Evolutionary conservation across 1,140 invertebrate species (phyloP).

Genomic region (Nephotettix cincticeps): DNA sequence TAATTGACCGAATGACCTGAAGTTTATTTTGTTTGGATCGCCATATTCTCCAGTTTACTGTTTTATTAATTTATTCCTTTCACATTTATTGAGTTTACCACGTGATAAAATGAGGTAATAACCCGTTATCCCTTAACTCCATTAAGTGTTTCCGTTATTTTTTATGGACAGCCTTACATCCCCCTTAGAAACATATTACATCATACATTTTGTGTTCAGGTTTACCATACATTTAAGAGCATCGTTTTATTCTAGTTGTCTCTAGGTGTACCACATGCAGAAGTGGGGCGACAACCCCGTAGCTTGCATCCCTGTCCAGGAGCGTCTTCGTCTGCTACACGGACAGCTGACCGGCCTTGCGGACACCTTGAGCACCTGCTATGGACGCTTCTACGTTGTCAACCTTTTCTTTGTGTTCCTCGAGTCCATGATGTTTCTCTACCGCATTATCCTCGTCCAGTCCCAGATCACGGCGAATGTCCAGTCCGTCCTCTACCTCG

Average conservation of each 20-base stretch:
- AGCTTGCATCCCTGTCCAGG: not conserved
- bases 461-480: conserved; percentile 4
- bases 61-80: too few species aligned
- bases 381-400: conserved; percentile 19
- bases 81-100: not conserved
- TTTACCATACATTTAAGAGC: too few species aligned
- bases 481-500: conserved; percentile 8
- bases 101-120: not conserved
- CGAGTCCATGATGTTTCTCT: conserved; percentile 17
- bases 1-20: too few species aligned
- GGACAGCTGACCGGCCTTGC: not conserved
- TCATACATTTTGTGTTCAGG: too few species aligned
- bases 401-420: conserved; percentile 22
- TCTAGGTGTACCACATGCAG: not conserved
- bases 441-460: conserved; percentile 4
- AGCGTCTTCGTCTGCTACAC: conserved; percentile 3
- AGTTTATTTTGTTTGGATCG: too few species aligned
- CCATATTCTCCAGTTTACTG: too few species aligned
- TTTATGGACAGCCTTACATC: not conserved
- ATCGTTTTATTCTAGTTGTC: too few species aligned
- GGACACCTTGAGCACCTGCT: not conserved
- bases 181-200: too few species aligned
- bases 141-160: not conserved
- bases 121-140: not conserved
- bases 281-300: not conserved